Evolutionary conservation across 64 coral and sea anemone species (phyloP), one percentile per base, ranked within the genome.

Genomic region (Actinia equina): DNA sequence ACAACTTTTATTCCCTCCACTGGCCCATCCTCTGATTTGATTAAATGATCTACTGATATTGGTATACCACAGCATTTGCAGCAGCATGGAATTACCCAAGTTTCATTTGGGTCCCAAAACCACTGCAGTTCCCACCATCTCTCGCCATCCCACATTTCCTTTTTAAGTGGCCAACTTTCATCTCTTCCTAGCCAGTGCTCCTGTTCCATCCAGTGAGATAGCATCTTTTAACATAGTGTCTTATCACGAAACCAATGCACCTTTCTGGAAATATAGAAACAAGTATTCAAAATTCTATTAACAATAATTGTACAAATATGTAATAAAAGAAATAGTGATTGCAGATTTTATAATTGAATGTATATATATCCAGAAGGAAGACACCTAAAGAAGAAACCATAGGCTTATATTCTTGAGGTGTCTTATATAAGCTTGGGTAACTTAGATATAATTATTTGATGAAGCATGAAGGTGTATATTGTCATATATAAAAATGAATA

Each of bases 141-240:
- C 3, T 95, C 18, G 14, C 93, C 93, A 95, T 95, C 86, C 93
- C 93, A 95, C 13, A 91, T 81, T 58, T 91, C 93, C 37, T 81
- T 91, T 30, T 95, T 95, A 23, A 81, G 4, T 16, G 22, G 67
- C 88, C 88, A 89, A 80, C 78, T 56, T 87, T 95, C 77, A 25
- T 86, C 87, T 71, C 56, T 89, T 59, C 83, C 86, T 57, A 89
- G 86, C 86, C 94, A 89, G 30, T 95, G 94, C 56, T 86, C 89
- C 26, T 56, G 52, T 79, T 17, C 89, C 10, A 56, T 58, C 93
- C 89, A 94, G 13, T 88, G 93, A 11, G 86, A 52, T 2, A 94
- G 25, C 86, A 88, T 88, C 85, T 88, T 94, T 52, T 27, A 71
- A 18, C 88, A 94, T 71, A 86, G 79, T 27, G 8, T 52, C 6